These are phyloP conservation scores for Oedothorax gibbosus DNA, from an alignment of 1,140 invertebrate genomes.

Conservation along the genomic window DNA sequence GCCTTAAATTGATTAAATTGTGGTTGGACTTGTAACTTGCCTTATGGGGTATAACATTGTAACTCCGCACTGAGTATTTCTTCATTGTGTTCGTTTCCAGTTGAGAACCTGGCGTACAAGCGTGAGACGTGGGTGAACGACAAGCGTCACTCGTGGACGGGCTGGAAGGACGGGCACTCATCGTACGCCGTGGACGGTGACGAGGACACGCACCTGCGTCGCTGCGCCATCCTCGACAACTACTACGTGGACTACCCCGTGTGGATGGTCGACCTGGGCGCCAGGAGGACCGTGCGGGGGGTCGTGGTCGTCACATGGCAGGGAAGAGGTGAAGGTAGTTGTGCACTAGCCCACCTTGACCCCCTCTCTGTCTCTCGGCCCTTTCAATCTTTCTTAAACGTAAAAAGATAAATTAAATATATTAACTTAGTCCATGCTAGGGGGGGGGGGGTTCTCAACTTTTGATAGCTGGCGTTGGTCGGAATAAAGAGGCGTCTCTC, in stretches of 20 bases:
- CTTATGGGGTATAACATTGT: neutral
- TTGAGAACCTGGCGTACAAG: constrained; percentile 73
- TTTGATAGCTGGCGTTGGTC: no score
- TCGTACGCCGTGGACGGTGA: constrained; percentile 69
- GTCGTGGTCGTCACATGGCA: constrained; percentile 73
- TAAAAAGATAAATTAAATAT: no score
- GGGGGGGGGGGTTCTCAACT: no score
- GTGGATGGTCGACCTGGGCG: constrained; percentile 74
- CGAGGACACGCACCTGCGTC: constrained; percentile 67
- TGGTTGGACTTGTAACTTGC: neutral
- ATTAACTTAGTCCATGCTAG: no score
- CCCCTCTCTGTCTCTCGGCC: neutral
- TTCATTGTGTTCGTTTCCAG: constrained; percentile 65
- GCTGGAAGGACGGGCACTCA: constrained; percentile 69
- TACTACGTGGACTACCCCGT: constrained; percentile 73
- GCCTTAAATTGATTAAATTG: no score
- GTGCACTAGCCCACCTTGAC: neutral
- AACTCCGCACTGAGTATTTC: neutral
- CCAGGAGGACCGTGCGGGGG: constrained; percentile 69
- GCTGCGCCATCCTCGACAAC: constrained; percentile 73
- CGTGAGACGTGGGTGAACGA: constrained; percentile 74
- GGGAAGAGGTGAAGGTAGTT: constrained; percentile 70
- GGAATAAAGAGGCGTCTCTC: no score
- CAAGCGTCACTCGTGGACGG: constrained; percentile 71
- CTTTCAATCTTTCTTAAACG: no score